These are phyloP conservation scores for Drosophila neonasuta DNA, from an alignment of 2,888 invertebrate genomes.

Conservation along the genomic window DNA sequence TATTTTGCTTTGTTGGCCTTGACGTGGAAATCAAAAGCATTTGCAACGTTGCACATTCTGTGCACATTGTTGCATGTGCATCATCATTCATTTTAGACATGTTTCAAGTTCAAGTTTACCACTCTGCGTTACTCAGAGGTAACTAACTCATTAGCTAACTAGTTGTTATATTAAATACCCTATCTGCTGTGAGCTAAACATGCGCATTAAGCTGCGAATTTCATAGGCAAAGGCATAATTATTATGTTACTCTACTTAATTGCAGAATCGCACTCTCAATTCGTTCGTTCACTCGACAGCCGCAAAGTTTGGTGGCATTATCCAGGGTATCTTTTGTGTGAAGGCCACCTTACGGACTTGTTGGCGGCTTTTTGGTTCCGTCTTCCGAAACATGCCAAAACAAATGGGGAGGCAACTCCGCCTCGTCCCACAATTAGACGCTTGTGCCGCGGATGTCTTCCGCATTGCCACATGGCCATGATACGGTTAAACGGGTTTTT, in stretches of 20 bases:
- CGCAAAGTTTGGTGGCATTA: too few relatives aligned
- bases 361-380: slow-evolving; percentile 54
- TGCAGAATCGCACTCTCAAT: background rate
- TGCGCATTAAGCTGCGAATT: background rate
- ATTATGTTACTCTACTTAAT: background rate
- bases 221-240: background rate
- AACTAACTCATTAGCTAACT: background rate
- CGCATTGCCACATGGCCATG: slow-evolving; percentile 62
- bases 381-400: slow-evolving; percentile 58
- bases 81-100: slow-evolving; percentile 34
- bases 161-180: slow-evolving; percentile 17
- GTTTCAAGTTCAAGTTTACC: slow-evolving; percentile 73
- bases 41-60: slow-evolving; percentile 40
- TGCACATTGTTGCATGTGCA: slow-evolving; percentile 55
- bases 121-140: background rate
- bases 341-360: background rate
- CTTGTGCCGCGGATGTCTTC: slow-evolving; percentile 52
- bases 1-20: slow-evolving; percentile 16
- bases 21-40: slow-evolving; percentile 35
- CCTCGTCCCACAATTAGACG: slow-evolving; percentile 62
- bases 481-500: slow-evolving; percentile 64
- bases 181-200: background rate
- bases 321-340: slow-evolving; percentile 24
- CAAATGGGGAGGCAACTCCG: slow-evolving; percentile 30
- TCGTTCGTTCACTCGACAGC: background rate